phyloP scores from a whole-genome alignment of 2,113 vertebrate genomes.

The Protobothrops flavoviridis region DNA sequence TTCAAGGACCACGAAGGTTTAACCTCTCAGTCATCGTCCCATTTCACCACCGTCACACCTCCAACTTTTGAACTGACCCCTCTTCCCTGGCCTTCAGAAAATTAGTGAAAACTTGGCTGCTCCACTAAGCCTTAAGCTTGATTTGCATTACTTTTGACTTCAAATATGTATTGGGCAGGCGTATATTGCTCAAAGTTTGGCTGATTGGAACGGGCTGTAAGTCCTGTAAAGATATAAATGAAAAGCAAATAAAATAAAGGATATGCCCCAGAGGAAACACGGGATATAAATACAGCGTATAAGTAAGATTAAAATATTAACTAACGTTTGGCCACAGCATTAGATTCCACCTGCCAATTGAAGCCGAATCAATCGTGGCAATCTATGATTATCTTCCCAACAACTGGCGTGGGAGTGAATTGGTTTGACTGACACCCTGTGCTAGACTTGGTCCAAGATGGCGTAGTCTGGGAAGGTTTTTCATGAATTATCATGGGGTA shows the following conservation, averaged over 20 bases:
- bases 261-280: background rate
- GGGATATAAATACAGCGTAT: background rate
- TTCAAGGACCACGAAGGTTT: background rate
- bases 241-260: background rate
- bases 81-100: background rate
- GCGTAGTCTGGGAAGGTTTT: background rate
- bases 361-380: background rate
- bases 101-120: background rate
- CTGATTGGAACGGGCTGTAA: background rate
- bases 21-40: background rate
- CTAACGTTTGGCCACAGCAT: background rate
- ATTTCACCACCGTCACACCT: background rate
- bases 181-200: background rate
- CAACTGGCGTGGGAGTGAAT: background rate
- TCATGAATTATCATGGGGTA: background rate
- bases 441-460: background rate
- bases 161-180: background rate
- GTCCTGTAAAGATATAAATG: background rate
- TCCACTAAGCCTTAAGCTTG: background rate
- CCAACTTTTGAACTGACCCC: background rate
- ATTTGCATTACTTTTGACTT: background rate
- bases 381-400: too few species aligned
- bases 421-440: background rate
- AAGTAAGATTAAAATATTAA: background rate
- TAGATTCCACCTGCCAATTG: background rate